Evolutionary conservation across 2,113 vertebrate species (phyloP), one percentile per base, ranked within the genome.

Genomic region (Zosterops pallidus): DNA sequence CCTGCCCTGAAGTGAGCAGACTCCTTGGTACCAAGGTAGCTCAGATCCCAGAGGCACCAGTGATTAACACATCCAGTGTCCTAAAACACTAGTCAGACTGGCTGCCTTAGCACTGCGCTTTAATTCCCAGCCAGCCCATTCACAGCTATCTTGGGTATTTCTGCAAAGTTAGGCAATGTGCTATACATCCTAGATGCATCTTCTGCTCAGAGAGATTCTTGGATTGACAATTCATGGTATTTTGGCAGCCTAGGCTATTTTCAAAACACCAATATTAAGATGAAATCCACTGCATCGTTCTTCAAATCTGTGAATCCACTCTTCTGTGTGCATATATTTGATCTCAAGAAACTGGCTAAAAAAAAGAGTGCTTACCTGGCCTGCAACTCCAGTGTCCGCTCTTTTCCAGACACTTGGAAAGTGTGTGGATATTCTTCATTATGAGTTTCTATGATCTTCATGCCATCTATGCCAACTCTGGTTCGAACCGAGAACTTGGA

Each of bases 391-490:
- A 99, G 96, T 2, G 98, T 99, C 77, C 99, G 96, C 96, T 99
- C 99, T 91, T 99, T 99, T 76, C 99, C 99, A 18, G 99, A 99
- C 91, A 99, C 98, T 96, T 99, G 99, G 97, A 99, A 99, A 28
- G 99, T 99, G 71, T 99, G 98, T 50, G 99, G 99, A 76, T 99
- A 99, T 94, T 99, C 99, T 91, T 99, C 99, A 37, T 99, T 99
- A 77, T 97, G 98, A 3, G 99, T 99, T 95, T 98, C 99, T 64
- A 98, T 96, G 64, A 99, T 99, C 89, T 99, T 99, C 99, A 99
- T 99, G 39, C 99, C 99, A 22, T 99, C 99, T 21, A 99, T 98
- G 87, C 99, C 99, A 28, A 99, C 98, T 70, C 98, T 98, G 12
- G 98, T 99, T 78, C 99, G 98, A 90, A 99, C 98, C 0, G 99